Evolutionary conservation across 2,888 invertebrate species (phyloP).

Genomic region (Ophion costatus): DNA sequence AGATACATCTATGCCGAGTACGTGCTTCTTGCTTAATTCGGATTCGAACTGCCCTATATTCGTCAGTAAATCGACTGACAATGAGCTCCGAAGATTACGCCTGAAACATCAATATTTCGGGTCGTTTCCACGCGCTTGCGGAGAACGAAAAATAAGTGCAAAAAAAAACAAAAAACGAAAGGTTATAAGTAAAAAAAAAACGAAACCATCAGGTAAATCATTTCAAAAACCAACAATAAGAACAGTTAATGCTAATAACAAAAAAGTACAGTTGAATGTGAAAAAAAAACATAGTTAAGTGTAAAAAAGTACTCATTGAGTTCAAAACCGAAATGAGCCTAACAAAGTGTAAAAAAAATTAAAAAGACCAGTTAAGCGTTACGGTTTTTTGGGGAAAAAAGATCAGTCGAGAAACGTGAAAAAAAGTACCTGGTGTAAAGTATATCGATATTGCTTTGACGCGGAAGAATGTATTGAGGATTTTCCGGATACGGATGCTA

Average conservation of each 20-base stretch:
- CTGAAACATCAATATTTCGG: not conserved
- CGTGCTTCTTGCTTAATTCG: not conserved
- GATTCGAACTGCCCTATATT: not conserved
- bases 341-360: not conserved
- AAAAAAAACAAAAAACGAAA: not conserved
- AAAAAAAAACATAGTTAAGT: no score
- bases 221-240: no score
- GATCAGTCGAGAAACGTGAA: not conserved
- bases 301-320: no score
- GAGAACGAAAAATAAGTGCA: not conserved
- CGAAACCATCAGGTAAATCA: no score
- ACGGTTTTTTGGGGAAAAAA: not conserved
- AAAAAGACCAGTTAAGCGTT: not conserved
- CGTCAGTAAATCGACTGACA: not conserved
- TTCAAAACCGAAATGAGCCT: no score
- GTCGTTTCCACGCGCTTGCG: not conserved
- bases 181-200: not conserved
- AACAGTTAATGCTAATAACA: not conserved
- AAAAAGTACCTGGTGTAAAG: not conserved
- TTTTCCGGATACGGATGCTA: conserved; percentile 2
- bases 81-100: not conserved
- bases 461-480: conserved; percentile 3
- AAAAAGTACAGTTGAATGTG: not conserved
- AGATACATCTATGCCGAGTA: not conserved
- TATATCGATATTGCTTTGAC: not conserved